phyloP scores from a whole-genome alignment of 2,797 vertebrate species.

The Echiichthys vipera region DNA sequence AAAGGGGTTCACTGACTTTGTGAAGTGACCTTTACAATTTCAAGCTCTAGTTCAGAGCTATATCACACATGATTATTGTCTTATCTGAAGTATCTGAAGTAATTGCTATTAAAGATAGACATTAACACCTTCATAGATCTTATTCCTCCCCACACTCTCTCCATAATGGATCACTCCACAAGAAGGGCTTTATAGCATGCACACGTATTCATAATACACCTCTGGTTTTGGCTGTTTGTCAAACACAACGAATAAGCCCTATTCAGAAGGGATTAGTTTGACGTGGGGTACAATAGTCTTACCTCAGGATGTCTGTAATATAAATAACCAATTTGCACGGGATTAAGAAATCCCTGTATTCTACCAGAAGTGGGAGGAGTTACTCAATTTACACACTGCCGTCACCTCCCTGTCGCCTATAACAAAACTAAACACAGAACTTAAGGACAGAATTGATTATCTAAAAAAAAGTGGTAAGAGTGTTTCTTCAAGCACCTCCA shows the following conservation, averaged over 20 bases:
- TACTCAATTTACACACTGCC: too few relatives aligned
- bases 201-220: conserved; percentile 12
- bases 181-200: conserved; percentile 12
- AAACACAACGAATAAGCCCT: conserved; percentile 4
- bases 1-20: conserved; percentile 38
- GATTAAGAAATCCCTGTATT: too few relatives aligned
- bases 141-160: conserved; percentile 9
- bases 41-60: conserved; percentile 75
- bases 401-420: too few relatives aligned
- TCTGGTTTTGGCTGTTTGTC: conserved; percentile 22
- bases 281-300: too few relatives aligned
- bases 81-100: conserved; percentile 69
- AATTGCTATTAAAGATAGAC: conserved; percentile 65
- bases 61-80: conserved; percentile 74
- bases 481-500: too few relatives aligned
- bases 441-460: too few relatives aligned
- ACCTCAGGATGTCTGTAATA: too few relatives aligned
- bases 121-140: conserved; percentile 43
- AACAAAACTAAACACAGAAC: too few relatives aligned
- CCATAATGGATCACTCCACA: conserved; percentile 38
- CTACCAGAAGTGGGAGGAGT: too few relatives aligned
- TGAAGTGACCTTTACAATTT: conserved; percentile 78
- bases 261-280: too few relatives aligned
- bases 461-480: too few relatives aligned
- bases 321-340: too few relatives aligned